Conservation (phyloP, 1,140 invertebrate genomes). For the Harlomillsia oculata region DNA sequence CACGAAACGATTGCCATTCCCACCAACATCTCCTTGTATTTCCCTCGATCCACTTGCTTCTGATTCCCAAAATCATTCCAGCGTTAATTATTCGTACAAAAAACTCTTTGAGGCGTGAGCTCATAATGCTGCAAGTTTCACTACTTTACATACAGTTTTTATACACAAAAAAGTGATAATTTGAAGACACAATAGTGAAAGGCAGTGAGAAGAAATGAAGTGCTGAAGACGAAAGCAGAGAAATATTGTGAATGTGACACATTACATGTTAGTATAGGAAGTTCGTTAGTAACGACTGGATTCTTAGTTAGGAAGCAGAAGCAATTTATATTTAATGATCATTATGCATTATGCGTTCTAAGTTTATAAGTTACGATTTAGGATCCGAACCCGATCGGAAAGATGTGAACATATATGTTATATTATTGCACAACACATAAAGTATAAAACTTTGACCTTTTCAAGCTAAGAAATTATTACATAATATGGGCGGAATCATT, state of each 20-base stretch:
- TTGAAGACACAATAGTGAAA: neutral
- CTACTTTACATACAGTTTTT: neutral
- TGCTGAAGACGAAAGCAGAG: too few relatives aligned
- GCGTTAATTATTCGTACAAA: neutral
- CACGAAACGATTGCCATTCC: neutral
- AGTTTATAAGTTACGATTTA: neutral
- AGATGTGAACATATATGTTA: too few relatives aligned
- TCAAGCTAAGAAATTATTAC: too few relatives aligned
- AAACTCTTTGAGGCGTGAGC: neutral
- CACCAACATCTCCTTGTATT: conserved; percentile 3
- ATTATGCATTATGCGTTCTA: neutral
- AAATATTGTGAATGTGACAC: too few relatives aligned
- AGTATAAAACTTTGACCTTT: too few relatives aligned
- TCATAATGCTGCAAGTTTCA: neutral
- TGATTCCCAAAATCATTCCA: conserved; percentile 10
- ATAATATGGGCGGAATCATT: too few relatives aligned
- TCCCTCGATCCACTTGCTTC: conserved; percentile 8
- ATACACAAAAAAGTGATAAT: neutral
- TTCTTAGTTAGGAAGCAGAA: conserved; percentile 9
- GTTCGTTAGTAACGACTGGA: conserved; percentile 5
- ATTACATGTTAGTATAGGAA: neutral
- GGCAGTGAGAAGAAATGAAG: neutral
- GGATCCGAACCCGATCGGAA: too few relatives aligned
- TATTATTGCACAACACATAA: too few relatives aligned
- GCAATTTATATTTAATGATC: neutral